Base-by-base conservation (phyloP, 37 sponge, comb jelly and placozoan genomes). In the Agelas oroides region DNA sequence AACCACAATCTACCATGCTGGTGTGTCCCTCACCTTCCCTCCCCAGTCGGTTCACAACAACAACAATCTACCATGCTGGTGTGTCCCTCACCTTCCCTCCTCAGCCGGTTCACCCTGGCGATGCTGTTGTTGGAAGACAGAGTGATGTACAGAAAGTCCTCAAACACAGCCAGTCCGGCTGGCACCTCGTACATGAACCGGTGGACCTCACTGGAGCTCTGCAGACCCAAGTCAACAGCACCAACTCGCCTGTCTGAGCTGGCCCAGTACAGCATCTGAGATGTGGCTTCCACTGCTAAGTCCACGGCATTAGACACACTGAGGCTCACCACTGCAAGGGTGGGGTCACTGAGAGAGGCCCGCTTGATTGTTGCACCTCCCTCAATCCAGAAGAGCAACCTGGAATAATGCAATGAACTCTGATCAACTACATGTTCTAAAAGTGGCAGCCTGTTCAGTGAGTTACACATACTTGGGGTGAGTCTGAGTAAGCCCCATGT, bases 301-400 rank as follows among this genome's bases (percentile, higher is more conserved):
- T 59, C 87, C 71, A 16, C 39, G 0, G 64, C 23, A 34, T 54
- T 37, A 30, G 33, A 21, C 21, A 70, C 13, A 24, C 39, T 55
- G 31, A 54, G 54, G 39, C 61, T 69, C 21, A 85, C 53, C 8
- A 59, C 15, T 16, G 75, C 40, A 5, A 25, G 16, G 41, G 30
- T 56, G 34, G 77, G 33, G 33, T 57, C 71, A 66, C 41, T 54
- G n/a, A 85, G 31, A 0, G 53, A 27, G 23, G 60, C 67, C 38
- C 62, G 27, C 59, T 73, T 85, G 59, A 85, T 85, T 1, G 77
- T 54, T 1, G 65, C 35, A 12, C 17, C 2, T 20, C 86, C 86
- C 34, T 85, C 86, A 54, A 66, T 57, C 86, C 86, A 85, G 32
- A 85, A 85, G 8, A 85, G 33, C 0, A 62, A 54, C 77, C 86